These are phyloP conservation scores for Opisthocomus hoazin DNA, from an alignment of 2,113 vertebrate species.

Conservation along the genomic window DNA sequence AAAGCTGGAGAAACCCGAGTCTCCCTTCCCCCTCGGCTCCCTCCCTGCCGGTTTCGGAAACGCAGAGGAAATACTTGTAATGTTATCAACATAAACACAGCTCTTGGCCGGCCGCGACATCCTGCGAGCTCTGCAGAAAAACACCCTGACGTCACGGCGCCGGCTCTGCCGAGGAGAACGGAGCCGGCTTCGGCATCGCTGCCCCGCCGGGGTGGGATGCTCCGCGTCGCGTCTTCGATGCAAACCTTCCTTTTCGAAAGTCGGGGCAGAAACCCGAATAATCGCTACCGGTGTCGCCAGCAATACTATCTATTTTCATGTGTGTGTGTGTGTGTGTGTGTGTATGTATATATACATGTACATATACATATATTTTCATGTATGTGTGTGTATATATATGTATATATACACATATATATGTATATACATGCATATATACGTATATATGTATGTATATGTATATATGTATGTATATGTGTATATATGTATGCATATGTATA, in stretches of 20 bases:
- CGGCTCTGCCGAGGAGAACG: neutral
- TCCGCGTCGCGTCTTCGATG: rapidly evolving
- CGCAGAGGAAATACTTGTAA: slow-evolving; percentile 61
- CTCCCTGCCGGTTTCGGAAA: slow-evolving; percentile 39
- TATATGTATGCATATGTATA: no score
- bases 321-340: neutral
- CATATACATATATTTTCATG: no score
- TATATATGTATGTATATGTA: no score
- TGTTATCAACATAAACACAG: slow-evolving; percentile 60
- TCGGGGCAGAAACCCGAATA: neutral
- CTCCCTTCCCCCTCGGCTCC: slow-evolving; percentile 40
- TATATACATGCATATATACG: no score
- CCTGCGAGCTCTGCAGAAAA: slow-evolving; percentile 50
- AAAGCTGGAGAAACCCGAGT: neutral
- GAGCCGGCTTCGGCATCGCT: neutral
- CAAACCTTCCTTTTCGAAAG: neutral
- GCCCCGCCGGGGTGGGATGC: neutral
- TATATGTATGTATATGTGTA: no score
- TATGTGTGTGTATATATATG: no score
- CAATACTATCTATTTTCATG: no score
- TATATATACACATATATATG: no score
- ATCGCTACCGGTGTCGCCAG: neutral
- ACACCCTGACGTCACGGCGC: slow-evolving; percentile 51
- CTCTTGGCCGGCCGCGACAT: slow-evolving; percentile 52
- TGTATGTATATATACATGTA: no score